These are phyloP conservation scores for Listrodromus nycthemerus DNA, from an alignment of 2,888 invertebrate genomes.

Conservation along the genomic window DNA sequence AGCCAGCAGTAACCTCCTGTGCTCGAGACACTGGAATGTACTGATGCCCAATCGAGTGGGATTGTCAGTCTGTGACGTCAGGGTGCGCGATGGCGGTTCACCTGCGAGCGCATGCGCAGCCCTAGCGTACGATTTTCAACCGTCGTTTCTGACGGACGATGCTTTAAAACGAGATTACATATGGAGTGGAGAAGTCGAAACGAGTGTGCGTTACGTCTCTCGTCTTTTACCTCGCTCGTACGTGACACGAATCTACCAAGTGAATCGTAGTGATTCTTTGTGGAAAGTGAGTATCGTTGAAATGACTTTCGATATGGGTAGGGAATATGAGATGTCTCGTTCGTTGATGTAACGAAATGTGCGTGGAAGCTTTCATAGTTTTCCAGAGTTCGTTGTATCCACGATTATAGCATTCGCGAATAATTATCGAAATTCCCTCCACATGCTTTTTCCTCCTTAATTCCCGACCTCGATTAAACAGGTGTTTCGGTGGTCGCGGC, in stretches of 20 bases:
- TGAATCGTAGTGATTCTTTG: constrained; percentile 5
- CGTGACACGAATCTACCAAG: constrained; percentile 56
- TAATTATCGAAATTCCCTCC: not conserved
- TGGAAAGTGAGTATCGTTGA: constrained; percentile 53
- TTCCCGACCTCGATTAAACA: constrained; percentile 20
- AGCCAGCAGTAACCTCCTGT: constrained; percentile 44
- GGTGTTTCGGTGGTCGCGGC: constrained; percentile 3
- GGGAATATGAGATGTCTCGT: not conserved
- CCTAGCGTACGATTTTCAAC: not conserved
- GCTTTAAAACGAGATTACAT: constrained; percentile 6
- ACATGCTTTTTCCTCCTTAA: constrained; percentile 21
- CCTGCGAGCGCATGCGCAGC: constrained; percentile 46
- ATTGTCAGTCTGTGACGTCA: constrained; percentile 63
- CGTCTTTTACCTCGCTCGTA: constrained; percentile 19
- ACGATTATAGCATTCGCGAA: not conserved
- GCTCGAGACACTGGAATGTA: constrained; percentile 62
- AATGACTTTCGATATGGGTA: constrained; percentile 15
- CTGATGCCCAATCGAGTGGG: constrained; percentile 55
- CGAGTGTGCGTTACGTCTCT: constrained; percentile 14
- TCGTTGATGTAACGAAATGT: not conserved
- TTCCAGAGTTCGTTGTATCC: not conserved
- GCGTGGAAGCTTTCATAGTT: not conserved
- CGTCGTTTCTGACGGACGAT: constrained; percentile 8
- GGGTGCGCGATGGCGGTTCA: constrained; percentile 62
- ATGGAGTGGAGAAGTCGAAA: constrained; percentile 10